phyloP scores from a whole-genome alignment of 2,113 vertebrate genomes.

The Sander vitreus region DNA sequence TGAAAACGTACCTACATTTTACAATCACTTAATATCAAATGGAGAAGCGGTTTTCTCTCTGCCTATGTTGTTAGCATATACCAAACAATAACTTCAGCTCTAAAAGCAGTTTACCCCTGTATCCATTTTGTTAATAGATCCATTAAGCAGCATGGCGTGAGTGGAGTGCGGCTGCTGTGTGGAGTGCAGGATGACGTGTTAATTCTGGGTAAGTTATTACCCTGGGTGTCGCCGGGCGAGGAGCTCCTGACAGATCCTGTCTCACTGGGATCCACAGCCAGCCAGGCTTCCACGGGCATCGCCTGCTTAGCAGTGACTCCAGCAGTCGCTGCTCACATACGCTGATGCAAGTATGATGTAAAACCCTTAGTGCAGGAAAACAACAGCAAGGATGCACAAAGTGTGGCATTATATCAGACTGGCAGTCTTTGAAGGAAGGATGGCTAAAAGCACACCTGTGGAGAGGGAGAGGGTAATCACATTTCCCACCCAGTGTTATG shows the following conservation, averaged over 20 bases:
- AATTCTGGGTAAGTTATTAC: conserved; percentile 84
- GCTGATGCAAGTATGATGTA: conserved; percentile 82
- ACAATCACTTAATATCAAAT: conserved; percentile 2
- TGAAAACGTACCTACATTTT: neutral
- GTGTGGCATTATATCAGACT: conserved; percentile 60
- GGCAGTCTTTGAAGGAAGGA: conserved; percentile 65
- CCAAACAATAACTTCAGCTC: conserved; percentile 46
- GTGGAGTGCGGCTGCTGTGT: conserved; percentile 64
- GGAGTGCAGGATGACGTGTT: conserved; percentile 78
- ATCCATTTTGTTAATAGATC: conserved; percentile 84
- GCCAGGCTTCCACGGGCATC: conserved; percentile 65
- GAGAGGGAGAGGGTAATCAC: conserved; percentile 78
- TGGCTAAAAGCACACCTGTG: conserved; percentile 85
- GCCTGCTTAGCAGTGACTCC: conserved; percentile 61
- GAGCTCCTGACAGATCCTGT: conserved; percentile 73
- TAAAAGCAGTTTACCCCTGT: conserved; percentile 60
- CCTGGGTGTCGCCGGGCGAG: conserved; percentile 62
- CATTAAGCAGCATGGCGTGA: conserved; percentile 78
- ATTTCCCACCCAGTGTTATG: conserved; percentile 75
- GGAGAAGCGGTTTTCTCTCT: neutral
- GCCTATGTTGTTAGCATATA: conserved; percentile 22
- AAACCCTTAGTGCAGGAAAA: conserved; percentile 70
- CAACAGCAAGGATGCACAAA: conserved; percentile 65
- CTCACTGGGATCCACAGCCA: conserved; percentile 70
- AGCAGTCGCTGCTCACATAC: conserved; percentile 57